A percentile compares a stretch with the other conserved stretches of the same genome.
Evolutionary conservation across 2,888 invertebrate species (phyloP).

Genomic region (Adelphocoris suturalis): DNA sequence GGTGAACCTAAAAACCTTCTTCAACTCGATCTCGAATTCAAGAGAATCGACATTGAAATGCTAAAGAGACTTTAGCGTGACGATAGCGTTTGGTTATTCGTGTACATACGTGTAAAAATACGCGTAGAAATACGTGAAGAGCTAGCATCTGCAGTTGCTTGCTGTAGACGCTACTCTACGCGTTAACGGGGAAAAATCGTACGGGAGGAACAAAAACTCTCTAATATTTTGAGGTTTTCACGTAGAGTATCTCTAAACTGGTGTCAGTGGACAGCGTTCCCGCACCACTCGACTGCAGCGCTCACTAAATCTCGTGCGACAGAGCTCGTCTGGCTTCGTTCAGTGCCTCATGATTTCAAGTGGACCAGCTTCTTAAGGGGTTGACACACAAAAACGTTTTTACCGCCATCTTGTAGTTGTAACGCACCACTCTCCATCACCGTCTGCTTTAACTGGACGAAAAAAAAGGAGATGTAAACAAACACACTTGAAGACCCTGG

Average conservation of each 20-base stretch:
- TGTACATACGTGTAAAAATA: too few species aligned
- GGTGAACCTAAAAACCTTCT: background rate
- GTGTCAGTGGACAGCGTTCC: background rate
- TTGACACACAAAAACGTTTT: conserved; percentile 58
- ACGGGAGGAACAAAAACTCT: too few species aligned
- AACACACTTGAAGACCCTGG: background rate
- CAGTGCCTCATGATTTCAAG: conserved; percentile 57
- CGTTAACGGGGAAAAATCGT: too few species aligned
- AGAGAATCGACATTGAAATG: too few species aligned
- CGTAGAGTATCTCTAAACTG: background rate
- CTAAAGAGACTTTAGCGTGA: too few species aligned
- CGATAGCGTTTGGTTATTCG: too few species aligned
- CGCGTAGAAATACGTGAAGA: too few species aligned
- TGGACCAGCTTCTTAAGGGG: conserved; percentile 64
- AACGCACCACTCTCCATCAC: conserved; percentile 28
- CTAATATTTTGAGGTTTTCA: too few species aligned
- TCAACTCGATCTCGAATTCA: too few species aligned
- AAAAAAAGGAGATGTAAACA: conserved; percentile 20
- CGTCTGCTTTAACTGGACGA: background rate
- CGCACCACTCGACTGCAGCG: conserved; percentile 11
- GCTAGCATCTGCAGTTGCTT: too few species aligned
- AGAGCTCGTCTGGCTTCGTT: conserved; percentile 33
- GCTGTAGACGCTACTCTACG: too few species aligned
- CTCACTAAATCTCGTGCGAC: conserved; percentile 47
- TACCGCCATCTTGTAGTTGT: conserved; percentile 45